Evolutionary conservation across 2,888 invertebrate species (phyloP).

Genomic region (Blomia tropicalis): DNA sequence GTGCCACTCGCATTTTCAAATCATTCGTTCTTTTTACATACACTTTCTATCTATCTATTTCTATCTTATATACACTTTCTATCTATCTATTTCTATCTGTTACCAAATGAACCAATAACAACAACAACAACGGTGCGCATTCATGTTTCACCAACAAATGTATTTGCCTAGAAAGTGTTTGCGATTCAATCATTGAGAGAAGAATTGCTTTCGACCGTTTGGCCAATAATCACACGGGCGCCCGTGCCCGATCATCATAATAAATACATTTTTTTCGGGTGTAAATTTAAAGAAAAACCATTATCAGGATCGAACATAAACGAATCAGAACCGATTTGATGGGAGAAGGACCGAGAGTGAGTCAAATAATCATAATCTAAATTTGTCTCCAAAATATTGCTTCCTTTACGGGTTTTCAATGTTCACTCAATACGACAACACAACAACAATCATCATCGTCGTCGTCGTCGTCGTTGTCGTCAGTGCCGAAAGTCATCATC

Average conservation of each 20-base stretch:
- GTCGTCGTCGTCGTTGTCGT: no score
- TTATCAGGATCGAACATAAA: background rate
- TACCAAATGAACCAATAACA: background rate
- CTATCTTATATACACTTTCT: no score
- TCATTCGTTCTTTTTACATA: no score
- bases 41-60: no score
- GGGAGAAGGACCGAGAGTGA: background rate
- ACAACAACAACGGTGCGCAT: background rate
- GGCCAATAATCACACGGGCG: background rate
- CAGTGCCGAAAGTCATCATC: no score
- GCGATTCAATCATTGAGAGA: no score
- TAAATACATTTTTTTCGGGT: slow-evolving; percentile 12
- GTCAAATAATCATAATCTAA: slow-evolving; percentile 8
- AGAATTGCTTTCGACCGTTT: background rate
- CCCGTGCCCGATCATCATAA: slow-evolving; percentile 1
- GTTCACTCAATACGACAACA: background rate
- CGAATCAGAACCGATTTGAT: background rate
- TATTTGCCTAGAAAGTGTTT: no score
- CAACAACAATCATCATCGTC: no score
- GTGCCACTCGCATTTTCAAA: no score
- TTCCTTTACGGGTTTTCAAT: background rate
- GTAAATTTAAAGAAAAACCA: slow-evolving; percentile 11
- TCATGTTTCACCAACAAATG: no score
- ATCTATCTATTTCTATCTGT: no score
- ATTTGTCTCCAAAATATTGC: slow-evolving; percentile 6